phyloP scores from a whole-genome alignment of 1,140 invertebrate species.

The Bilobella aurantiaca region DNA sequence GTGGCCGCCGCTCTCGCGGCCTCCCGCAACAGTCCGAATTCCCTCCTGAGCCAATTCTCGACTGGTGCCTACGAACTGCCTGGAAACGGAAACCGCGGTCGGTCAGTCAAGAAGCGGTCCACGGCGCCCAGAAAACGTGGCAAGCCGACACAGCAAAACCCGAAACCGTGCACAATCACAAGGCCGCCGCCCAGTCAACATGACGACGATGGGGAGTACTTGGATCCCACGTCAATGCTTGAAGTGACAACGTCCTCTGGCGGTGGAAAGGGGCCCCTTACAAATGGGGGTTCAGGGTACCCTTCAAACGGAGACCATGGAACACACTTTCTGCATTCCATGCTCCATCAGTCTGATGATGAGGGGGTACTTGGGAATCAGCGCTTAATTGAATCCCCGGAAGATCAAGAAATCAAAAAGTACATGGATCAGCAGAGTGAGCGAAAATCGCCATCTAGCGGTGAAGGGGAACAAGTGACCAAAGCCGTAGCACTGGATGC shows the following conservation, averaged over 20 bases:
- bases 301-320: background rate
- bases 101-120: background rate
- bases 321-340: background rate
- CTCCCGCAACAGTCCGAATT: background rate
- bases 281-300: too few relatives aligned
- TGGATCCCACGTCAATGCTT: conserved; percentile 31
- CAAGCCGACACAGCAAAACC: background rate
- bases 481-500: conserved; percentile 28
- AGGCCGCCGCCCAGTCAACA: conserved; percentile 6
- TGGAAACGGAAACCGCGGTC: background rate
- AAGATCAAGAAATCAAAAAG: background rate
- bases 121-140: background rate
- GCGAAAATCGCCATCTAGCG: background rate
- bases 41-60: background rate
- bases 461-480: conserved; percentile 9
- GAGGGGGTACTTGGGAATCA: background rate
- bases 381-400: background rate
- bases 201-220: conserved; percentile 21
- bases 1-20: conserved; percentile 32
- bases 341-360: background rate
- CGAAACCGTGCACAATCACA: conserved; percentile 21
- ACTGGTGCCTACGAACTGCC: background rate
- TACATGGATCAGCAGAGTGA: background rate
- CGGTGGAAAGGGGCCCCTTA: conserved; percentile 11
- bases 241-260: conserved; percentile 14